These are phyloP conservation scores for Romanogobio albipinnatus DNA, from an alignment of 2,113 vertebrate species.

Conservation along the genomic window DNA sequence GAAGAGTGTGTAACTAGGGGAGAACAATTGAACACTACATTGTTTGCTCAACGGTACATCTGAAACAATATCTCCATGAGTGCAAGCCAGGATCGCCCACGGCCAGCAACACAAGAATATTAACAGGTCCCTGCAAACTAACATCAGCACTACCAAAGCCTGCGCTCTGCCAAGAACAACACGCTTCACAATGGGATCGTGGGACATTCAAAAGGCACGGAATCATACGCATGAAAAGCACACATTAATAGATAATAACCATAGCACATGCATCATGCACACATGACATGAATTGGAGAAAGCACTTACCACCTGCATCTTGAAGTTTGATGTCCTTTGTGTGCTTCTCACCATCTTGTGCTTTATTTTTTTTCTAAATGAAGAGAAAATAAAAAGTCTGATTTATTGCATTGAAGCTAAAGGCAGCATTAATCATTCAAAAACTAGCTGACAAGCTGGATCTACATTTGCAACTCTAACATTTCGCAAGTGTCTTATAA, in stretches of 20 bases:
- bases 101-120: neutral
- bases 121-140: neutral
- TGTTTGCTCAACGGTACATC: neutral
- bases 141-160: neutral
- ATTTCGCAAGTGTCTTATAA: neutral
- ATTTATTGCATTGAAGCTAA: conserved; percentile 6
- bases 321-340: conserved; percentile 52
- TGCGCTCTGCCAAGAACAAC: neutral
- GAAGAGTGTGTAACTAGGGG: conserved; percentile 49
- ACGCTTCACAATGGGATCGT: neutral
- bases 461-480: neutral
- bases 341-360: conserved; percentile 65
- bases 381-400: neutral
- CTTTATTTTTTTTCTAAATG: conserved; percentile 73
- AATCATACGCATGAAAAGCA: neutral
- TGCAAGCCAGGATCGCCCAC: neutral
- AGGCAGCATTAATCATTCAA: neutral
- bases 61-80: neutral
- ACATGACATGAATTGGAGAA: conserved; percentile 34
- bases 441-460: neutral
- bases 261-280: neutral
- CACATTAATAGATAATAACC: conserved; percentile 12
- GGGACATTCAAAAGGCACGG: neutral
- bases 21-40: neutral
- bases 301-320: conserved; percentile 66